These are phyloP conservation scores for Eospalax fontanierii DNA, from an alignment of 2,797 vertebrate genomes.

Conservation along the genomic window DNA sequence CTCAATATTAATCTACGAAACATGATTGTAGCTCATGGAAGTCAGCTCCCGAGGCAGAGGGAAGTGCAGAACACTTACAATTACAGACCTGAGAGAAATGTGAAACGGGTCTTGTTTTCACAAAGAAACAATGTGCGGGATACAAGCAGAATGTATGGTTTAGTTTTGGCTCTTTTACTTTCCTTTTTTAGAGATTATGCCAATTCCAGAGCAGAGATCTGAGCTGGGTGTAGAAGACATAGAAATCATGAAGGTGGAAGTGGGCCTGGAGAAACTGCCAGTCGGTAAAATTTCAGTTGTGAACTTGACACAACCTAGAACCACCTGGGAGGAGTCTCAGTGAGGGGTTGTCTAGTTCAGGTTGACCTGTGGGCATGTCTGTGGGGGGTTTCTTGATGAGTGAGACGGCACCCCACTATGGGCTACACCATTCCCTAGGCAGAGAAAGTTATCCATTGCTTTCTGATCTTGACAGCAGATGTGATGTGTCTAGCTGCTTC, in stretches of 20 bases:
- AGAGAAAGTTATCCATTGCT: background rate
- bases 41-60: background rate
- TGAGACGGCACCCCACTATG: background rate
- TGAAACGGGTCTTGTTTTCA: background rate
- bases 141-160: background rate
- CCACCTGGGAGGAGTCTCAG: no score
- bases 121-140: background rate
- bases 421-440: background rate
- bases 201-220: background rate
- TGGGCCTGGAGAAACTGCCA: background rate
- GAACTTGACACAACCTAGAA: background rate
- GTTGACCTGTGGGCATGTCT: background rate
- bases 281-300: background rate
- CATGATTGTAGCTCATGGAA: background rate
- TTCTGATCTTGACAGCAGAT: background rate
- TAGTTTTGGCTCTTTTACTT: background rate
- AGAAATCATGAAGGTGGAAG: background rate
- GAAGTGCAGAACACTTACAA: background rate
- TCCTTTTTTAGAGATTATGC: background rate
- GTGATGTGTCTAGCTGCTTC: background rate
- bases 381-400: background rate
- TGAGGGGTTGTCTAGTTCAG: no score
- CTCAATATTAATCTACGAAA: constrained; percentile 42
- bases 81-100: background rate
- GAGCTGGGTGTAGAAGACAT: background rate